Conservation (phyloP, 1,140 invertebrate genomes). For the Panulirus ornatus region DNA sequence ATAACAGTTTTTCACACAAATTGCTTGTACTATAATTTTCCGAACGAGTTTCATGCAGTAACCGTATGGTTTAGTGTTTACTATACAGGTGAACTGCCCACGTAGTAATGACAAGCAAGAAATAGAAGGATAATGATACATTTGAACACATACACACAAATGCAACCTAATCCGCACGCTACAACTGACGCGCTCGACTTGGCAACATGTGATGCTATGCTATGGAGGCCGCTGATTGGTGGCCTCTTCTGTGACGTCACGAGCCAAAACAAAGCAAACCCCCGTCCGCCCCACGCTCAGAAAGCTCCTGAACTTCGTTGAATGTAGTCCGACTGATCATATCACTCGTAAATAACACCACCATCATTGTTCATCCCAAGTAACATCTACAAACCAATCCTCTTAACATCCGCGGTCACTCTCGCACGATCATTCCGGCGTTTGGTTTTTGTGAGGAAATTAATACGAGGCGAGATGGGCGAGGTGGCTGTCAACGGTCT, state of each 20-base stretch:
- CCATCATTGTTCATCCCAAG: conserved; percentile 66
- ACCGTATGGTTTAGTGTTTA: too few species aligned
- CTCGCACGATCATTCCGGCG: conserved; percentile 47
- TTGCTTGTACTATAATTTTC: too few species aligned
- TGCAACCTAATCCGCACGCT: too few species aligned
- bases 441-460: conserved; percentile 17
- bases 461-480: conserved; percentile 58
- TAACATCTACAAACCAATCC: conserved; percentile 59
- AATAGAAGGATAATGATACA: too few species aligned
- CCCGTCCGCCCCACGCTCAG: conserved; percentile 29
- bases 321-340: conserved; percentile 47
- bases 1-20: too few species aligned
- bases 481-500: conserved; percentile 67
- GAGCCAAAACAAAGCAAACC: conserved; percentile 71
- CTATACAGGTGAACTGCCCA: too few species aligned
- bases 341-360: conserved; percentile 60
- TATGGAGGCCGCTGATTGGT: conserved; percentile 35
- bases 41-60: too few species aligned
- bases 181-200: too few species aligned
- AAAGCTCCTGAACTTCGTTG: conserved; percentile 68
- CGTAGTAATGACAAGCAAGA: too few species aligned
- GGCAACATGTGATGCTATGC: neutral
- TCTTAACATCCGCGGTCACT: conserved; percentile 63
- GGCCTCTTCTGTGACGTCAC: conserved; percentile 57
- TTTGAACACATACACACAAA: too few species aligned